Base-by-base conservation (phyloP, 1,140 invertebrate genomes). In the Drosophila novamexicana region DNA sequence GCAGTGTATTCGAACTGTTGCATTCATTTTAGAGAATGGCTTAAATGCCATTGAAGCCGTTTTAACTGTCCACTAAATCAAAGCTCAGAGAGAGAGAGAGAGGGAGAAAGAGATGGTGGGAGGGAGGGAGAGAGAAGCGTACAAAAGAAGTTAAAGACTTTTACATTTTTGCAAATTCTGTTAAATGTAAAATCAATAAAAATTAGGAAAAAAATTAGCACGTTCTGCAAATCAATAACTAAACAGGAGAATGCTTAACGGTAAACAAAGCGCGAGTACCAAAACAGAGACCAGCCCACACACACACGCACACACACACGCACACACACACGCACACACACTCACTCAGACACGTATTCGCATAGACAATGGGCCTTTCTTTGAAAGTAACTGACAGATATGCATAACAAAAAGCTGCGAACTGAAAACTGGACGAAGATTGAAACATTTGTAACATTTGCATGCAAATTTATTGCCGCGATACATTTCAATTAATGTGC, bases 401-500 rank as follows among this genome's bases (percentile, higher is more conserved):
- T 77, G 72, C 77, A 84, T 80, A 57, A 84, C 73, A 80, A 80
- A 29, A 56, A 58, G 22, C 18, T 16, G 16, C 34, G 53, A 50
- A 42, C 37, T 56, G 64, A 9, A 54, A 47, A 29, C 22, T 34
- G 39, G 45, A 67, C 36, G 36, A 18, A 58, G 54, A 74, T 77
- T 64, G 49, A 71, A 71, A 56, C 47, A 63, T 58, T 29, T 74
- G 37, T 16, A 49, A 68, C 6, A 76, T 79, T 77, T 63, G 62
- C 52, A 76, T 79, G 63, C 57, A 68, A 81, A 58, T 63, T 73
- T 65, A 53, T 68, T 68, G 50, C 57, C 68, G 49, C 68, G 73
- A 72, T 71, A 72, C 68, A 72, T 71, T 75, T 75, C 72, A 71
- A 75, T 75, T 75, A 71, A 75, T 75, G 67, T 71, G 61, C 54